Evolutionary conservation across 2,113 vertebrate species (phyloP).

Genomic region (Astatoreochromis straeleni): DNA sequence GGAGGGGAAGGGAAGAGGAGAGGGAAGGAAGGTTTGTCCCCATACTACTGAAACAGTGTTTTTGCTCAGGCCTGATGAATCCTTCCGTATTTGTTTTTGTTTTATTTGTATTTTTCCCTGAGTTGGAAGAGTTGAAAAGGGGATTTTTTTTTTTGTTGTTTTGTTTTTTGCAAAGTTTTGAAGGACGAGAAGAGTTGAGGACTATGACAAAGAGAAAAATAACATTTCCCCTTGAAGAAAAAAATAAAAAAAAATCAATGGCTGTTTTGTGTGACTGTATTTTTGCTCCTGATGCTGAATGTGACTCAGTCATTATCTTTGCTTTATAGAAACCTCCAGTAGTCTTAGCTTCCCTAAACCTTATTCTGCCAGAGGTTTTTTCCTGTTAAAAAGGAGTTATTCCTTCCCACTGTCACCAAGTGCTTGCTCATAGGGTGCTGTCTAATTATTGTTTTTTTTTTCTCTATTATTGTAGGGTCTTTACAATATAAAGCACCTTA

Average conservation of each 20-base stretch:
- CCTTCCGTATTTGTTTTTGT: conserved; percentile 58
- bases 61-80: conserved; percentile 69
- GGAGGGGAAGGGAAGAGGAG: not conserved
- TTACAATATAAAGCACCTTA: not conserved
- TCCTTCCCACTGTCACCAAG: not conserved
- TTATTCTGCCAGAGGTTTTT: not conserved
- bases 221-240: conserved; percentile 71
- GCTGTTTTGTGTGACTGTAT: conserved; percentile 41
- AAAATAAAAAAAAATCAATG: conserved; percentile 59
- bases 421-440: not conserved
- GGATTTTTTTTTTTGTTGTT: not conserved
- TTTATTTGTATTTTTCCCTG: conserved; percentile 65
- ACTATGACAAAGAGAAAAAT: conserved; percentile 71
- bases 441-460: rapidly evolving
- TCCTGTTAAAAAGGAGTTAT: not conserved
- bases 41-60: conserved; percentile 71
- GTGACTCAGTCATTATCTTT: not conserved
- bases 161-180: conserved; percentile 42
- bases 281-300: not conserved
- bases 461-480: not conserved
- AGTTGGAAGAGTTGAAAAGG: conserved; percentile 60
- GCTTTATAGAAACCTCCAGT: not conserved
- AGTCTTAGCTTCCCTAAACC: not conserved
- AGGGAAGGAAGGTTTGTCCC: conserved; percentile 24
- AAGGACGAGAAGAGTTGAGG: conserved; percentile 55